phyloP scores from a whole-genome alignment of 2,113 vertebrate species.

The Hemiscyllium ocellatum region DNA sequence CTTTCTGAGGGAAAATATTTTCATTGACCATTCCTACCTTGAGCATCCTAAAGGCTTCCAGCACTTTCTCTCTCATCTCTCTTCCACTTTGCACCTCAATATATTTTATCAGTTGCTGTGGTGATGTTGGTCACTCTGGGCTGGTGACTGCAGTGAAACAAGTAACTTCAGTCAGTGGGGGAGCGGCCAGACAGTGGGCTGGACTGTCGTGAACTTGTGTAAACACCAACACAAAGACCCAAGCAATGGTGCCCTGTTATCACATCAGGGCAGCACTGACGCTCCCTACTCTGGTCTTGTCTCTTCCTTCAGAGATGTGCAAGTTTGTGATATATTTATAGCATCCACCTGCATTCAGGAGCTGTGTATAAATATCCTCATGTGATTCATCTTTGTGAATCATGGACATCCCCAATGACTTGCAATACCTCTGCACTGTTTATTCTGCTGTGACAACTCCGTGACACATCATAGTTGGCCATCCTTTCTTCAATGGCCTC shows the following conservation, averaged over 20 bases:
- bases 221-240: not conserved
- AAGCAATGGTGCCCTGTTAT: not conserved
- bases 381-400: no score
- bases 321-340: no score
- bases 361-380: no score
- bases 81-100: not conserved
- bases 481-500: no score
- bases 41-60: not conserved
- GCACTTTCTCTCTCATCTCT: not conserved
- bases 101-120: not conserved
- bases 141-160: not conserved
- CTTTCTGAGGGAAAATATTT: not conserved
- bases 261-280: not conserved
- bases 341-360: no score
- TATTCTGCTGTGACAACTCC: no score
- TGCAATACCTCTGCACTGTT: no score
- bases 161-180: not conserved
- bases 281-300: no score
- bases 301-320: no score
- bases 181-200: no score
- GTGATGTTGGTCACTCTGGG: not conserved
- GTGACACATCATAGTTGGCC: no score
- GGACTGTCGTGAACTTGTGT: not conserved
- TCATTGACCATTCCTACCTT: not conserved
- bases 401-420: no score